Base-by-base conservation (phyloP, 1,140 invertebrate species). In the Cecropterus lyciades region DNA sequence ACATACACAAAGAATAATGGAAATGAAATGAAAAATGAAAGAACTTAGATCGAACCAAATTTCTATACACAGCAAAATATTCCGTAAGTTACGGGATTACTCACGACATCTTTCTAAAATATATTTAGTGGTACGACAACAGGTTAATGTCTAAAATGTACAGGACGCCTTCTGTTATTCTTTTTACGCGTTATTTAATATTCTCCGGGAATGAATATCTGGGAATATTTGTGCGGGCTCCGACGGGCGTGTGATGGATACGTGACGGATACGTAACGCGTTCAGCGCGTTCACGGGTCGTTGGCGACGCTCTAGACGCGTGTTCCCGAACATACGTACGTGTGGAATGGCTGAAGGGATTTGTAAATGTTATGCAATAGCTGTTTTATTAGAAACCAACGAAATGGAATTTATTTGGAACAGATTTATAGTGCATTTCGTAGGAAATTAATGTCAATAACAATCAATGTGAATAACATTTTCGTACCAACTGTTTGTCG, bases 181-280 rank as follows among this genome's bases (percentile, higher is more conserved):
- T 51, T n/a, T 30, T 55, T 40, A 55, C 33, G 52, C 33, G 33
- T 55, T 55, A 55, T 55, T 55, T 20, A 55, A 55, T 55, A 55
- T 55, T 40, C 30, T 27, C 33, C 16, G 52, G 3, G 30, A 20
- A 20, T 55, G 52, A 55, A 55, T 55, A 10, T 55, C 8, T 40
- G 52, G 10, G 37, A 55, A 40, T 56, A 42, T 43, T 24, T 14
- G 17, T 37, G 17, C 37, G n/a, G n/a, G 53, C 17, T 27, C 16
- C 24, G 49, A 14, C 16, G 30, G 4, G 14, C 53, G 37, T 15
- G 53, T 56, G 53, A 56, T 43, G 40, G 53, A 56, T 43, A 20
- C 53, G 37, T 43, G 53, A 43, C 40, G 53, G 53, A 24, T 43
- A 56, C 16, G 40, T 27, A 51, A 27, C 24, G n/a, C 24, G 49